Evolutionary conservation across 2,888 invertebrate species (phyloP).

Genomic region (Mythimna loreyi): DNA sequence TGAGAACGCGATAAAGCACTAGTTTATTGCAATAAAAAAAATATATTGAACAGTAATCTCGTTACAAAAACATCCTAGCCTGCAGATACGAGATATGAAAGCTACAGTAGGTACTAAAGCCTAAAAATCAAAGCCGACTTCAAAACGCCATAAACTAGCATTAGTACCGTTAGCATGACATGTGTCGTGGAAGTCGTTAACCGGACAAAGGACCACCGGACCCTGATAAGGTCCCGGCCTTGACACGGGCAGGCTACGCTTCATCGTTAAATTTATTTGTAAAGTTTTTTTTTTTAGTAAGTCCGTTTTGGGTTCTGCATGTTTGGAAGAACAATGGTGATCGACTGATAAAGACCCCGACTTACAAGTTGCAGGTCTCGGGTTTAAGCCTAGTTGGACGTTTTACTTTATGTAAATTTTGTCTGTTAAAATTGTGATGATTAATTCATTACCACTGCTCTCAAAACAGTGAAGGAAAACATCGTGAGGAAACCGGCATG

Average conservation of each 20-base stretch:
- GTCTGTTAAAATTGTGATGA: no score
- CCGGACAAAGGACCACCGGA: slow-evolving; percentile 23
- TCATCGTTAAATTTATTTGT: slow-evolving; percentile 31
- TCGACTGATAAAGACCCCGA: no score
- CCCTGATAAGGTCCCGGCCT: slow-evolving; percentile 38
- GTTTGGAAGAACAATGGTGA: no score
- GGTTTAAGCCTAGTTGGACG: no score
- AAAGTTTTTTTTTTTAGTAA: not conserved
- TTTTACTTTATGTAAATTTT: no score
- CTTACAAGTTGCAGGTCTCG: no score
- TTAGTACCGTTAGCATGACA: slow-evolving; percentile 45
- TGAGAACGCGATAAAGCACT: no score
- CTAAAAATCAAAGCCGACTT: slow-evolving; percentile 26
- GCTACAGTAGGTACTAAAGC: not conserved
- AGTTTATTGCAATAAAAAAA: no score
- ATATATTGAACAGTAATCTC: not conserved
- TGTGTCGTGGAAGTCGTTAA: slow-evolving; percentile 55
- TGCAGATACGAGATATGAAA: not conserved
- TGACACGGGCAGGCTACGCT: slow-evolving; percentile 7
- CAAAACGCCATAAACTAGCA: slow-evolving; percentile 43
- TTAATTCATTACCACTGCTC: no score
- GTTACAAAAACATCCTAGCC: not conserved
- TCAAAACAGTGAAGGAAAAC: no score
- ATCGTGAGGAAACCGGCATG: no score
- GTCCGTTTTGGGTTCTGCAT: not conserved